These are phyloP conservation scores for Argynnis bischoffii DNA, from an alignment of 2,888 invertebrate species.

Conservation along the genomic window DNA sequence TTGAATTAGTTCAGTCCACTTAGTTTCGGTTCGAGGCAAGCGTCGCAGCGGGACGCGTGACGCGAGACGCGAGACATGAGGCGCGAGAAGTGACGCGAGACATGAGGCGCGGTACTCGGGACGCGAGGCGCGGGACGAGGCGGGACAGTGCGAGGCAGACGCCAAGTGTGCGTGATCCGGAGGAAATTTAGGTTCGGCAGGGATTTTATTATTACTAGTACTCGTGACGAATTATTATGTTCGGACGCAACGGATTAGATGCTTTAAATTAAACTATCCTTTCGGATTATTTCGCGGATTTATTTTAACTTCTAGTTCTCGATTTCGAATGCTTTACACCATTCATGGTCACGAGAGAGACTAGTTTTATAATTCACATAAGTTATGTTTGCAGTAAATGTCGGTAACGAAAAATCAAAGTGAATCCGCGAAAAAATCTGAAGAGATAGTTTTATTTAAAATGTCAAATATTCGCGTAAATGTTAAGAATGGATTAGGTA, in stretches of 20 bases:
- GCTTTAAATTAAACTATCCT: slow-evolving; percentile 47
- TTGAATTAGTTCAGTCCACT: slow-evolving; percentile 52
- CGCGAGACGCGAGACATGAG: slow-evolving; percentile 29
- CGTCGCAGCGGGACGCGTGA: slow-evolving; percentile 45
- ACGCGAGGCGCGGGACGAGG: slow-evolving; percentile 32
- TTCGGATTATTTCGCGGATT: too few species aligned
- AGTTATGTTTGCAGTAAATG: too few species aligned
- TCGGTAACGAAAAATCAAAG: too few species aligned
- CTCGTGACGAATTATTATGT: slow-evolving; percentile 65
- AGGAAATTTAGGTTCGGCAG: slow-evolving; percentile 79
- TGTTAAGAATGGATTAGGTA: slow-evolving; percentile 54
- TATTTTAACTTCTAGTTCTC: too few species aligned
- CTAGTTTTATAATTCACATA: too few species aligned
- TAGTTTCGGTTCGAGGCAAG: slow-evolving; percentile 54
- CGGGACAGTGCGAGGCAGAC: slow-evolving; percentile 30
- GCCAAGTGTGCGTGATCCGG: slow-evolving; percentile 63
- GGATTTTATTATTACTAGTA: slow-evolving; percentile 62
- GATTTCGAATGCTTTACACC: too few species aligned
- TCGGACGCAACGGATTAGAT: slow-evolving; percentile 72
- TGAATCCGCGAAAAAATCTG: too few species aligned
- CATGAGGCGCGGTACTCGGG: slow-evolving; percentile 26
- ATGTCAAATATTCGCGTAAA: too few species aligned
- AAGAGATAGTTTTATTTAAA: too few species aligned
- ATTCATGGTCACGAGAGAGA: too few species aligned
- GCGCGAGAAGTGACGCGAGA: slow-evolving; percentile 19